Evolutionary conservation across 2,888 invertebrate species (phyloP).

Genomic region (Orthonychiurus folsomi): DNA sequence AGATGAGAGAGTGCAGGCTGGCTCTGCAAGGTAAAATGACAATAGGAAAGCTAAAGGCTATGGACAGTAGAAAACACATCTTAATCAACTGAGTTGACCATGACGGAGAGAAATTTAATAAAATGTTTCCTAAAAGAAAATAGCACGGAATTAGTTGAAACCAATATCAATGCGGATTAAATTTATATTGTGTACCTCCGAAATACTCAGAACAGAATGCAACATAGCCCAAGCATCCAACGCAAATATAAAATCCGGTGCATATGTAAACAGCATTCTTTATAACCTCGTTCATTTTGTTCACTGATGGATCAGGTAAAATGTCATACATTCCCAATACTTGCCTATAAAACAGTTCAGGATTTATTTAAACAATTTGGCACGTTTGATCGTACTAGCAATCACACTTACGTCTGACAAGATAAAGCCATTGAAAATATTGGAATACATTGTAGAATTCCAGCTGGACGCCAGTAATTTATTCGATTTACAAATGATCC

Average conservation of each 20-base stretch:
- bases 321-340: conserved; percentile 88
- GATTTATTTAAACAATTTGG: conserved; percentile 11
- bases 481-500: conserved; percentile 66
- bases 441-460: conserved; percentile 82
- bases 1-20: conserved; percentile 82
- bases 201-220: conserved; percentile 64
- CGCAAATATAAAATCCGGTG: conserved; percentile 76
- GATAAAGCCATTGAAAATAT: conserved; percentile 94
- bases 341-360: conserved; percentile 53
- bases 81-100: conserved; percentile 80
- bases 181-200: no score
- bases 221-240: conserved; percentile 87
- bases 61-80: conserved; percentile 85
- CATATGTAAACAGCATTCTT: conserved; percentile 85
- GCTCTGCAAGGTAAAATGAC: conserved; percentile 94
- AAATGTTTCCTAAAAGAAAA: conserved; percentile 77
- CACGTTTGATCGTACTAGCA: no score
- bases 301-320: conserved; percentile 73
- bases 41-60: conserved; percentile 92
- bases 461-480: conserved; percentile 71
- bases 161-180: background rate
- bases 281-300: conserved; percentile 80
- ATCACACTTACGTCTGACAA: conserved; percentile 95
- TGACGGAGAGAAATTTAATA: conserved; percentile 74
- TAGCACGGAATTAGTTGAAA: conserved; percentile 17